Conservation (phyloP, 2,888 invertebrate species). For the Drosophila buzzatii region DNA sequence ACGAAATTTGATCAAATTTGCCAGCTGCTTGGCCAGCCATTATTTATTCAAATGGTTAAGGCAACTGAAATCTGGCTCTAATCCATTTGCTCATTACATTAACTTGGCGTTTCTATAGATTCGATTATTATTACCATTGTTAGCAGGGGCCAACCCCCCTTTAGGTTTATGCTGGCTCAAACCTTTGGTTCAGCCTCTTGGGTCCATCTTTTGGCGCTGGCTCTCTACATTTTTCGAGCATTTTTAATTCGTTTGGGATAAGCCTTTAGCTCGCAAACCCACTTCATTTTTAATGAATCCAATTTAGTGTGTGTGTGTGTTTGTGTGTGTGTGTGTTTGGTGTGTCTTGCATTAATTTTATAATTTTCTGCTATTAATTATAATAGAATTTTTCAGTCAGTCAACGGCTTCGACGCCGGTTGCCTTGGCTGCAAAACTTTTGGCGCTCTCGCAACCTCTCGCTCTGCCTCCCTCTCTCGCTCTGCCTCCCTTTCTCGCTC, state of each 20-base stretch:
- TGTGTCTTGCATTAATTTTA: slow-evolving; percentile 77
- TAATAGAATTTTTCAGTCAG: slow-evolving; percentile 80
- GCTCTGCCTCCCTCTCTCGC: slow-evolving; percentile 1
- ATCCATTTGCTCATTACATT: slow-evolving; percentile 39
- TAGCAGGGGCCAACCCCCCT: slow-evolving; percentile 1
- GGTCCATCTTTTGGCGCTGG: neutral
- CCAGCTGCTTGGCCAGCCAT: slow-evolving; percentile 8
- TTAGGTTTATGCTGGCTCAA: slow-evolving; percentile 18
- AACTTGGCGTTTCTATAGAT: slow-evolving; percentile 21
- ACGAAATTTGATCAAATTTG: slow-evolving; percentile 3
- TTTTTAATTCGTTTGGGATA: slow-evolving; percentile 71
- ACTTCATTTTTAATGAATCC: slow-evolving; percentile 81
- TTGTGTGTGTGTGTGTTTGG: slow-evolving; percentile 32
- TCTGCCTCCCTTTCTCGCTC: slow-evolving; percentile 1
- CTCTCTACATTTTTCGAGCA: slow-evolving; percentile 18
- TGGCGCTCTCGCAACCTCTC: slow-evolving; percentile 12
- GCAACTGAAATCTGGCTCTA: slow-evolving; percentile 34
- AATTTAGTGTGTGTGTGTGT: slow-evolving; percentile 53
- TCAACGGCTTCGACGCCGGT: slow-evolving; percentile 61
- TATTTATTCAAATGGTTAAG: slow-evolving; percentile 26
- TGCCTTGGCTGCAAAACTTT: slow-evolving; percentile 37
- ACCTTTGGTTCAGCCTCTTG: slow-evolving; percentile 33
- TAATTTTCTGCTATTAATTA: slow-evolving; percentile 80
- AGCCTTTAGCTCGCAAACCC: slow-evolving; percentile 59
- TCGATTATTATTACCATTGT: slow-evolving; percentile 50